Percentiles rank a stretch among this genome's conserved stretches.
These are phyloP conservation scores for Neolamprologus fasciatus DNA, from an alignment of 2,113 vertebrate species.

Conservation along the genomic window DNA sequence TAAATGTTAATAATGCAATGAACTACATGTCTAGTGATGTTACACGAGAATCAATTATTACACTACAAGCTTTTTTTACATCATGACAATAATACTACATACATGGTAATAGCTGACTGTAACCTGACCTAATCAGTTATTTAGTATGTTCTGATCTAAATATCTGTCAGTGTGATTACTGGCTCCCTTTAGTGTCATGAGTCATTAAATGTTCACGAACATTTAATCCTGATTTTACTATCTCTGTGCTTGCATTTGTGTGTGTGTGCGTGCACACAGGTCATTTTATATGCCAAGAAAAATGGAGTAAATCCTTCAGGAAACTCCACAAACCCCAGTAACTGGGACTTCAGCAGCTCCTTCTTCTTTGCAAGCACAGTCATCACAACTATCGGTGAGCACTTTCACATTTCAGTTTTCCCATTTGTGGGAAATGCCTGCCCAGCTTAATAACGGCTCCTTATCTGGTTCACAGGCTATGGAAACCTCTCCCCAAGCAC, in stretches of 20 bases:
- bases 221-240: neutral
- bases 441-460: neutral
- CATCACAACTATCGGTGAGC: constrained; percentile 87
- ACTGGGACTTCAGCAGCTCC: constrained; percentile 93
- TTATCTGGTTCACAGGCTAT: constrained; percentile 70
- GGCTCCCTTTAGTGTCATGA: neutral
- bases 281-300: constrained; percentile 87
- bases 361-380: constrained; percentile 92
- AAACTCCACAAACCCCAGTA: constrained; percentile 87
- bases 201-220: neutral
- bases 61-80: neutral
- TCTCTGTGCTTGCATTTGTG: neutral
- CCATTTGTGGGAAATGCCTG: neutral
- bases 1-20: neutral
- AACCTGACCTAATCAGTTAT: neutral
- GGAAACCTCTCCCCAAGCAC: constrained; percentile 89
- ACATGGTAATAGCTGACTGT: neutral
- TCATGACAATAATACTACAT: neutral
- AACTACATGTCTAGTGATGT: neutral
- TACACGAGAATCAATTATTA: neutral
- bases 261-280: constrained; percentile 40
- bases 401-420: neutral
- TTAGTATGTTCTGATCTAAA: neutral
- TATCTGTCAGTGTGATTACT: neutral
- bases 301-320: constrained; percentile 88